A percentile compares a stretch with the other conserved stretches of the same genome.
These are phyloP conservation scores for Diplogasteroides magnus DNA, from an alignment of 1,140 invertebrate genomes.

Conservation along the genomic window DNA sequence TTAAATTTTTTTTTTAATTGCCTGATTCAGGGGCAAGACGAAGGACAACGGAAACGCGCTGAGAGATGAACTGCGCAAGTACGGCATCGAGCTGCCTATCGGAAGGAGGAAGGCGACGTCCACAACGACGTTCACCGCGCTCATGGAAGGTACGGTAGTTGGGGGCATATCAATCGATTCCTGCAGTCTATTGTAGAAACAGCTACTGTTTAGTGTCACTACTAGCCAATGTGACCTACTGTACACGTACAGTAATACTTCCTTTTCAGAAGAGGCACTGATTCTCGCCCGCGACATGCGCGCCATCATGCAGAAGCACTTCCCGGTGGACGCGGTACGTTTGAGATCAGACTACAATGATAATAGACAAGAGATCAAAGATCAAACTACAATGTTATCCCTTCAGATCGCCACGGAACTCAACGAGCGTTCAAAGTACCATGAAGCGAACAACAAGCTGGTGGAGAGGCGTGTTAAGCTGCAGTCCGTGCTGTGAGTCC, in stretches of 20 bases:
- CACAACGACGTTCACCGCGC: background rate
- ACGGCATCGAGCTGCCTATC: background rate
- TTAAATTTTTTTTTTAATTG: too few species aligned
- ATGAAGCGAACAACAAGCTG: background rate
- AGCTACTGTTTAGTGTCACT: background rate
- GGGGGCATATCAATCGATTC: background rate
- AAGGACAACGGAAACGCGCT: background rate
- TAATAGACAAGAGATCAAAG: too few species aligned
- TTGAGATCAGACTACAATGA: too few species aligned
- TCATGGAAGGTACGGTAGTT: background rate
- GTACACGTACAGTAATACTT: background rate
- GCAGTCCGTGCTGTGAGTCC: too few species aligned
- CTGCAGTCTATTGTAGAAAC: background rate
- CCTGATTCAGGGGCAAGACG: background rate
- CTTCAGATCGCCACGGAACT: background rate
- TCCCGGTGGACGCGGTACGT: too few species aligned
- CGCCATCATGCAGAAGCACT: background rate
- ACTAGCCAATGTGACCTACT: background rate
- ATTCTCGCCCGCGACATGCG: background rate
- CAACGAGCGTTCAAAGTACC: background rate
- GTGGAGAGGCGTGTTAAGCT: too few species aligned
- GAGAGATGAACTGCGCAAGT: background rate
- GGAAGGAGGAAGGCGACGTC: background rate
- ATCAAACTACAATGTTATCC: too few species aligned
- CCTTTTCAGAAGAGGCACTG: background rate